A percentile compares a stretch with the other conserved stretches of the same genome.
phyloP scores from a whole-genome alignment of 2,113 vertebrate genomes.

The Petrocephalus zakoni region DNA sequence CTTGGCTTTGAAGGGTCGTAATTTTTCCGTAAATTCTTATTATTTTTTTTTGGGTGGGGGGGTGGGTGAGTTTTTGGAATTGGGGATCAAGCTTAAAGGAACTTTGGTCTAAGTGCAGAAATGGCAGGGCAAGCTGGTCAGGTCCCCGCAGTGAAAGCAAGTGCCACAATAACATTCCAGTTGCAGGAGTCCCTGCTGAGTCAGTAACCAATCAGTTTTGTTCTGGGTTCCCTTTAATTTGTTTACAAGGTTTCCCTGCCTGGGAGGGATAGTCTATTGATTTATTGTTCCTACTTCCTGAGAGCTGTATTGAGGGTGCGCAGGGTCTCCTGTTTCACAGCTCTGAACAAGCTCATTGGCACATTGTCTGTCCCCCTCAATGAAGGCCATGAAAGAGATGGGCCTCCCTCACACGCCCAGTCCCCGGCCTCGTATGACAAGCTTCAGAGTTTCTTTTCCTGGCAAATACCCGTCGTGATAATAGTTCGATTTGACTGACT shows the following conservation, averaged over 20 bases:
- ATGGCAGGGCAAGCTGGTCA: not conserved
- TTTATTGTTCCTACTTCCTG: constrained; percentile 58
- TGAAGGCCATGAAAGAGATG: constrained; percentile 40
- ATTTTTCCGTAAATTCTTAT: not conserved
- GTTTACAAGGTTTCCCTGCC: constrained; percentile 62
- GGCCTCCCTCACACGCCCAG: constrained; percentile 38
- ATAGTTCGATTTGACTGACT: not conserved
- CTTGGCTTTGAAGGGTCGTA: not conserved
- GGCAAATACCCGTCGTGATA: not conserved
- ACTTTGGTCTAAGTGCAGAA: not conserved
- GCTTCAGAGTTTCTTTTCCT: not conserved
- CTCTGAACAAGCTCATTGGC: constrained; percentile 32
- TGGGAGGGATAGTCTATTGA: constrained; percentile 59
- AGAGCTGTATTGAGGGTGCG: constrained; percentile 44
- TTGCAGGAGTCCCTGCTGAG: constrained; percentile 49
- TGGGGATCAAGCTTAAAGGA: not conserved
- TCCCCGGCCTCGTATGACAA: not conserved
- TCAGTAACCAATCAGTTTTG: constrained; percentile 56
- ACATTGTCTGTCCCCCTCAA: constrained; percentile 42
- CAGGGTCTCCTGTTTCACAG: constrained; percentile 35
- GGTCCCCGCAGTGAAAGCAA: not conserved
- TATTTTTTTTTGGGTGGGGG: too few species aligned
- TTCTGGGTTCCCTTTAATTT: constrained; percentile 58
- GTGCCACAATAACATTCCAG: constrained; percentile 35
- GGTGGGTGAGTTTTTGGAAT: not conserved